Conservation (phyloP, 2,113 vertebrate genomes). For the Xiphophorus couchianus region DNA sequence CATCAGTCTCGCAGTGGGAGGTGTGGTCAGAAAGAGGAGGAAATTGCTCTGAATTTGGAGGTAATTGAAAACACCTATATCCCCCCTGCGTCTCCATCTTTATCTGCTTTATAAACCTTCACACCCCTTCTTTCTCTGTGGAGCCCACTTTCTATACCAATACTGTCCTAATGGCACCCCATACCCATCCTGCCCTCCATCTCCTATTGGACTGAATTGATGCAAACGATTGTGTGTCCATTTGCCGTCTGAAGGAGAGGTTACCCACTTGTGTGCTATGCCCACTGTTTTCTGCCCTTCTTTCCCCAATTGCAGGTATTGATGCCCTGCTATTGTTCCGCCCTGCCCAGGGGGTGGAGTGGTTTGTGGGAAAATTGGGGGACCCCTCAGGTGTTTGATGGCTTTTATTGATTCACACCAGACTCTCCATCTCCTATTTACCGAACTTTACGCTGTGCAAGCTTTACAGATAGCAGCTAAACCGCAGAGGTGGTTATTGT, state of each 20-base stretch:
- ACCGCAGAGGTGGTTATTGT: conserved; percentile 49
- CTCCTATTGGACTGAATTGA: conserved; percentile 78
- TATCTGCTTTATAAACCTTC: conserved; percentile 61
- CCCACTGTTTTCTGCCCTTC: conserved; percentile 51
- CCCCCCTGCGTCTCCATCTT: conserved; percentile 61
- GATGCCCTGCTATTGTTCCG: conserved; percentile 78
- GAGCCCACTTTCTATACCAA: conserved; percentile 57
- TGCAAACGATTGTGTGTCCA: conserved; percentile 72
- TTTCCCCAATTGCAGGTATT: conserved; percentile 81
- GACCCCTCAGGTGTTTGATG: conserved; percentile 76
- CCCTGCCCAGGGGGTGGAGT: conserved; percentile 75
- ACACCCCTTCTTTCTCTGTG: conserved; percentile 43
- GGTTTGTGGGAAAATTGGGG: conserved; percentile 78
- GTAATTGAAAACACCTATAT: conserved; percentile 82
- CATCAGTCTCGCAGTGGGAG: conserved; percentile 78
- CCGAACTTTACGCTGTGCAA: conserved; percentile 35
- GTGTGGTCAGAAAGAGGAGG: conserved; percentile 74
- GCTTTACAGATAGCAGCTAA: conserved; percentile 58
- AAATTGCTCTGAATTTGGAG: conserved; percentile 80
- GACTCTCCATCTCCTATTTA: conserved; percentile 61
- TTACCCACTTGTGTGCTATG: conserved; percentile 65
- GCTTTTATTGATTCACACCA: conserved; percentile 79
- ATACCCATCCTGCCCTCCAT: conserved; percentile 58
- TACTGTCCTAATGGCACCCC: conserved; percentile 64
- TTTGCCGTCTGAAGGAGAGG: conserved; percentile 74